Conservation (phyloP, 2,797 vertebrate genomes). For the Pristis pectinata region DNA sequence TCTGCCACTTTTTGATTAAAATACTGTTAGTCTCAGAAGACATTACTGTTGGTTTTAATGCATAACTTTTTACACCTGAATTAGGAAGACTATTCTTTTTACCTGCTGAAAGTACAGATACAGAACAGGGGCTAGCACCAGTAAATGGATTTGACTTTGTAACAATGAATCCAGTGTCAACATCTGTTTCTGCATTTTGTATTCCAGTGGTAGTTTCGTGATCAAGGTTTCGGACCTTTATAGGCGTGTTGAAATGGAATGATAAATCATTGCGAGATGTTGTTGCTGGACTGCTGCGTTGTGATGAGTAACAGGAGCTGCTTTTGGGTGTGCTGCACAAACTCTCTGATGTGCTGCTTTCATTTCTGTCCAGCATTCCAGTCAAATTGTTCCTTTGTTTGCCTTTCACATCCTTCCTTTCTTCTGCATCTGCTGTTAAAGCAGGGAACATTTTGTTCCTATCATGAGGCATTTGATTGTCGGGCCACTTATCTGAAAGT, state of each 20-base stretch:
- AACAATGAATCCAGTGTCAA: slow-evolving; percentile 71
- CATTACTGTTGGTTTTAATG: neutral
- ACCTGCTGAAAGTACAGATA: slow-evolving; percentile 52
- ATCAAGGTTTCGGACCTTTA: slow-evolving; percentile 46
- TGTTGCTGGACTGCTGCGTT: slow-evolving; percentile 47
- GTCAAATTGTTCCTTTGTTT: neutral
- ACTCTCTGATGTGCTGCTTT: slow-evolving; percentile 48
- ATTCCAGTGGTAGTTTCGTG: neutral
- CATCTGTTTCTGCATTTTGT: slow-evolving; percentile 67
- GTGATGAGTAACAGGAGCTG: slow-evolving; percentile 56
- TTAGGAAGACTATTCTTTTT: slow-evolving; percentile 49
- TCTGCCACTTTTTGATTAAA: neutral
- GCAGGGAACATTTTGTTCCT: neutral
- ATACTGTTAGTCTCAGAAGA: neutral
- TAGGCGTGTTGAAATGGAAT: slow-evolving; percentile 37
- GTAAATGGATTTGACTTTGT: slow-evolving; percentile 40
- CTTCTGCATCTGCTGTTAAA: slow-evolving; percentile 37
- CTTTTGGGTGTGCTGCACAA: slow-evolving; percentile 51
- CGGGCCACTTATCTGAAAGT: slow-evolving; percentile 42
- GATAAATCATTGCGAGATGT: neutral
- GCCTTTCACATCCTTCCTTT: slow-evolving; percentile 36
- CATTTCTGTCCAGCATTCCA: slow-evolving; percentile 29
- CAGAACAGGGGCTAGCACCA: slow-evolving; percentile 43
- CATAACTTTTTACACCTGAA: neutral
- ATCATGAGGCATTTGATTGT: slow-evolving; percentile 14